Conservation (phyloP, 1,140 invertebrate species). For the Drosophila sp. region DNA sequence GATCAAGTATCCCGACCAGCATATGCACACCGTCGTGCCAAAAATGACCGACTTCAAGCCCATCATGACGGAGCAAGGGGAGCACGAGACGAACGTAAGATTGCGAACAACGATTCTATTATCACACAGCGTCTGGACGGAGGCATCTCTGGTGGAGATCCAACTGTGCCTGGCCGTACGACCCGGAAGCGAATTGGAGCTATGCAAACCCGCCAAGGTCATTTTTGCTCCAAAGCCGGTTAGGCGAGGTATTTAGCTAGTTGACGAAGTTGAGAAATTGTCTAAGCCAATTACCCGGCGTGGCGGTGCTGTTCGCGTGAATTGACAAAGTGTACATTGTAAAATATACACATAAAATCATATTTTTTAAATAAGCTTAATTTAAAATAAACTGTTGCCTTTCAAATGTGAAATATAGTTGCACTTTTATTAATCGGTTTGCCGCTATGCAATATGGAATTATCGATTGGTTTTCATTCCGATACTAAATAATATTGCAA, state of each 20-base stretch:
- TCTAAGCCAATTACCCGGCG: neutral
- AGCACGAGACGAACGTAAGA: slow-evolving; percentile 88
- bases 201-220: slow-evolving; percentile 96
- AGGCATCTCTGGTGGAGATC: slow-evolving; percentile 94
- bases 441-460: neutral
- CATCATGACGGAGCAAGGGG: slow-evolving; percentile 82
- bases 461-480: neutral
- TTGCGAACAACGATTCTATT: slow-evolving; percentile 89
- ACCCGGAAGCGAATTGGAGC: slow-evolving; percentile 89
- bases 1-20: slow-evolving; percentile 96
- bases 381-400: neutral
- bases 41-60: slow-evolving; percentile 88
- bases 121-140: slow-evolving; percentile 95
- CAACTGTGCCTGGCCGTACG: slow-evolving; percentile 91
- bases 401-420: neutral
- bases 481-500: neutral
- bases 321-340: slow-evolving; percentile 26
- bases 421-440: neutral
- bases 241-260: slow-evolving; percentile 90
- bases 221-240: slow-evolving; percentile 94
- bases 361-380: neutral
- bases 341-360: slow-evolving; percentile 1
- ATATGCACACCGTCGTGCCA: slow-evolving; percentile 92
- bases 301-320: neutral
- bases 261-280: neutral